Evolutionary conservation across 2,888 invertebrate genomes (phyloP), one percentile per base, ranked within the genome.

Genomic region (Lochmaea capreae): DNA sequence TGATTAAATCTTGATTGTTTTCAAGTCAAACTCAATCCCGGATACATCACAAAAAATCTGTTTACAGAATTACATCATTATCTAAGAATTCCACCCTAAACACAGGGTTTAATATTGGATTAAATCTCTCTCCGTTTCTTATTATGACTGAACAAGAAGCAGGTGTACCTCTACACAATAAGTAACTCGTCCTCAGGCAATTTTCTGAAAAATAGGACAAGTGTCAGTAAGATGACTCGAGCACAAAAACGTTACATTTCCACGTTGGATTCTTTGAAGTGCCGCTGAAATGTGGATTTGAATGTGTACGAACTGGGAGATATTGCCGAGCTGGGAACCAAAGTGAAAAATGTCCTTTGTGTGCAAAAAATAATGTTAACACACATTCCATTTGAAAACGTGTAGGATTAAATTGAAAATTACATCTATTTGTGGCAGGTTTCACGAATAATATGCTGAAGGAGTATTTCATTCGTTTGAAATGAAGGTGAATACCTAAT

Each of bases 131-230:
- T 18, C 18, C 16, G 6, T 54, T 54, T 10, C 18, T 54, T 46
- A 18, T 54, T 54, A 54, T 18, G 10, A 10, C 33, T 14, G 14
- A 59, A 14, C 16, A 26, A 11, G n/a, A 59, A 33, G 16, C 62
- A 63, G 42, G 42, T 63, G n/a, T 16, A 62, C 16, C 62, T 42
- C 62, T 62, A 16, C 39, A 43, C 62, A 72, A 72, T 72, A 67
- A 72, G 61, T 67, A 10, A 43, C 39, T 61, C 42, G 22, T 61
- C 49, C 54, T 62, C 66, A 22, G 42, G 67, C 71, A 67, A 68
- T 72, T 66, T 72, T 52, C 59, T 59, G 71, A 61, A 67, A 71
- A 72, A 72, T 67, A 67, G 71, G 61, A 54, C 59, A 59, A 71
- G 49, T 58, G 61, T 49, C 61, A 67, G 61, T 52, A 22, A 67